Conservation (phyloP, 2,113 vertebrate species). For the Heterotis niloticus region DNA sequence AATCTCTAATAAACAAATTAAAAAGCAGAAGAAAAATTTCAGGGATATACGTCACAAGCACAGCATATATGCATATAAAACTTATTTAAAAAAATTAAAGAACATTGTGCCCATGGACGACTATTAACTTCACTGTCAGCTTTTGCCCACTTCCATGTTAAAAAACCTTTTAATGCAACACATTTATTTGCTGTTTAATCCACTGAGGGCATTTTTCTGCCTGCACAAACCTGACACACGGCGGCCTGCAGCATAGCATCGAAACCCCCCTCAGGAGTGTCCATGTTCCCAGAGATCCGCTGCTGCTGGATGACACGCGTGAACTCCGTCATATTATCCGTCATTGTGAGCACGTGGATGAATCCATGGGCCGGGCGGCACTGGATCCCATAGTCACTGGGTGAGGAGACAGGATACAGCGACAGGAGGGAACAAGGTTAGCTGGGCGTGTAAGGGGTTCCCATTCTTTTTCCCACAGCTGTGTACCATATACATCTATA, state of each 20-base stretch:
- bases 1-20: too few relatives aligned
- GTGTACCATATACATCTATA: too few relatives aligned
- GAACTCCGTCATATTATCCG: constrained; percentile 88
- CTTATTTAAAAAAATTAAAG: too few relatives aligned
- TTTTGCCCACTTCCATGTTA: too few relatives aligned
- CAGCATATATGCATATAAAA: too few relatives aligned
- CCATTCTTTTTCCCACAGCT: neutral
- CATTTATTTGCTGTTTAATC: neutral
- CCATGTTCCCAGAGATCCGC: constrained; percentile 93
- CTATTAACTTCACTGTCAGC: too few relatives aligned
- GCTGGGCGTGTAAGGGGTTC: neutral
- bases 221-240: constrained; percentile 82
- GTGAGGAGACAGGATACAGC: neutral
- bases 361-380: constrained; percentile 93
- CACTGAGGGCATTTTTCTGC: neutral
- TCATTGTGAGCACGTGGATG: constrained; percentile 88
- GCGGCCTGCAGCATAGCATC: constrained; percentile 94
- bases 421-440: neutral
- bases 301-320: constrained; percentile 82
- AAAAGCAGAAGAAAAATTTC: too few relatives aligned
- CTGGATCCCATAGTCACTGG: constrained; percentile 81
- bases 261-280: constrained; percentile 92
- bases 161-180: neutral
- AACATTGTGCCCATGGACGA: too few relatives aligned
- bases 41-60: too few relatives aligned